Conservation (phyloP, 2,113 vertebrate species). For the Pipra filicauda region DNA sequence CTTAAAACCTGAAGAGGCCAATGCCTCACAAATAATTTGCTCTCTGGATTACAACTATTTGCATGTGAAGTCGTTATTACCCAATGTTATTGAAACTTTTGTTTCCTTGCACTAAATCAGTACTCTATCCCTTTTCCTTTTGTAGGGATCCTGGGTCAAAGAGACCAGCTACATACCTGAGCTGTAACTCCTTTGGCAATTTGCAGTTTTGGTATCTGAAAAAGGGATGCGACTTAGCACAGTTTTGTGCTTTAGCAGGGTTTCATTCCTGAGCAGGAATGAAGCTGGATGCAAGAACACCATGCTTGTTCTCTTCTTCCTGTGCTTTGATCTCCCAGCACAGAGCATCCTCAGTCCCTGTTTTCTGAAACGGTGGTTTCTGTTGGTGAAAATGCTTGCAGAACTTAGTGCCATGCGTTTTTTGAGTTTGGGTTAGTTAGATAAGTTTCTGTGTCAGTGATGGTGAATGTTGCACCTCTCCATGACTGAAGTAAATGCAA, state of each 20-base stretch:
- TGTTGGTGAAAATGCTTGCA: not conserved
- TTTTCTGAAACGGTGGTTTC: not conserved
- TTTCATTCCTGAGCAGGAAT: not conserved
- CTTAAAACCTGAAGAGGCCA: not conserved
- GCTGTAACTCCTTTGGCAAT: not conserved
- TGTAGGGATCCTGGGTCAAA: not conserved
- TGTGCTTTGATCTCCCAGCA: not conserved
- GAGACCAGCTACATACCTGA: not conserved
- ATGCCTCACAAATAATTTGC: not conserved
- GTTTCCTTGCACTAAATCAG: not conserved
- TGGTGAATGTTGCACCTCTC: not conserved
- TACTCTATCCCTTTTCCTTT: not conserved
- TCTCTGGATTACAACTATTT: not conserved
- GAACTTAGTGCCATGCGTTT: not conserved
- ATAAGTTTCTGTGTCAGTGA: not conserved
- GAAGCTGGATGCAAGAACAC: not conserved
- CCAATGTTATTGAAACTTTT: accelerated
- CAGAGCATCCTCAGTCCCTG: accelerated
- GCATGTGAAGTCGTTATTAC: not conserved
- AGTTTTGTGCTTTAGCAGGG: not conserved
- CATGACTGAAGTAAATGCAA: not conserved
- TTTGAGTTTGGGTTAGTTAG: not conserved
- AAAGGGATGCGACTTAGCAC: not conserved
- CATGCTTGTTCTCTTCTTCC: not conserved
- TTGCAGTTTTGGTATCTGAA: not conserved